Evolutionary conservation across 2,888 invertebrate genomes (phyloP).

Genomic region (Eledone cirrhosa): DNA sequence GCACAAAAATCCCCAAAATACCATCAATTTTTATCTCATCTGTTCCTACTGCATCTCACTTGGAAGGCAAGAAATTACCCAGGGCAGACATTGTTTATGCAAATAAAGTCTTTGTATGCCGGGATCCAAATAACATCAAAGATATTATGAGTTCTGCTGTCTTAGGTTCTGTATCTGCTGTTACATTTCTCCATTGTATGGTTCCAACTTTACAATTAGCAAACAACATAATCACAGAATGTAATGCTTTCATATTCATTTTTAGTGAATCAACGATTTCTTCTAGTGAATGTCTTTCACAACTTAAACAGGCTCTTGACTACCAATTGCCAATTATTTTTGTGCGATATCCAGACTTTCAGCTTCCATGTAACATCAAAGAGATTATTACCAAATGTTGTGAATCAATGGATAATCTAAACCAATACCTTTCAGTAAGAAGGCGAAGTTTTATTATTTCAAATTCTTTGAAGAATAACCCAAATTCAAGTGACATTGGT

Average conservation of each 20-base stretch:
- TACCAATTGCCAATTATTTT: not conserved
- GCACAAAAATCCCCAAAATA: not conserved
- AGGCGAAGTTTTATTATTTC: not conserved
- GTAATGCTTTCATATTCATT: constrained; percentile 12
- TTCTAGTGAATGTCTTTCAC: not conserved
- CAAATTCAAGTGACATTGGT: not conserved
- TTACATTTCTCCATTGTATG: constrained; percentile 6
- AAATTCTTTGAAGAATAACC: not conserved
- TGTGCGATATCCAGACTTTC: constrained; percentile 18
- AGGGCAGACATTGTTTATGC: not conserved
- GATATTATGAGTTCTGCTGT: not conserved
- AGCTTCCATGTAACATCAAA: not conserved
- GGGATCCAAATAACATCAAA: not conserved
- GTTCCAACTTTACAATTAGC: not conserved
- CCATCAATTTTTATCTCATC: constrained; percentile 2
- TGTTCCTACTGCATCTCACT: not conserved
- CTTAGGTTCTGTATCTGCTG: not conserved
- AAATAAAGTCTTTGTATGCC: constrained; percentile 9
- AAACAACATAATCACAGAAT: constrained; percentile 8
- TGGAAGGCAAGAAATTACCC: not conserved
- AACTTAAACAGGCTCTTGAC: constrained; percentile 8
- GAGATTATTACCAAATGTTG: constrained; percentile 2
- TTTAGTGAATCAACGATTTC: not conserved
- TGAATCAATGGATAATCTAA: not conserved
- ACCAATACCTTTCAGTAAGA: constrained; percentile 14